Evolutionary conservation across 2,888 invertebrate species (phyloP).

Genomic region (Lochmaea capreae): DNA sequence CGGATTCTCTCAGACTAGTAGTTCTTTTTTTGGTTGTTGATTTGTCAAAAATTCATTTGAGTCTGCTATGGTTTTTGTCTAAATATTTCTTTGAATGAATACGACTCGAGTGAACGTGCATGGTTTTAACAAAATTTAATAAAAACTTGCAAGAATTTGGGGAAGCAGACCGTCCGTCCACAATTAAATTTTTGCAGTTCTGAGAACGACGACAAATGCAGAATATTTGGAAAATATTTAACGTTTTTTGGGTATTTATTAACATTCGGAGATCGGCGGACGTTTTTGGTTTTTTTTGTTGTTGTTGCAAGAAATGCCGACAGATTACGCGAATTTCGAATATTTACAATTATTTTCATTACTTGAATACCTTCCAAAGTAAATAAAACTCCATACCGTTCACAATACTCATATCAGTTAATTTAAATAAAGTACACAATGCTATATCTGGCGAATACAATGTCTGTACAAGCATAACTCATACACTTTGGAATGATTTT

Average conservation of each 20-base stretch:
- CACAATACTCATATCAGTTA: background rate
- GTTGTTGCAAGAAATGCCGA: background rate
- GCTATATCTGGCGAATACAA: background rate
- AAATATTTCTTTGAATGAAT: conserved; percentile 61
- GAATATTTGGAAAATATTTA: conserved; percentile 46
- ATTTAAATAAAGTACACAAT: background rate
- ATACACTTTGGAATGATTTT: background rate
- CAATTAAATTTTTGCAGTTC: conserved; percentile 57
- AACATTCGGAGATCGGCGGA: conserved; percentile 25
- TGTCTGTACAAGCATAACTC: background rate
- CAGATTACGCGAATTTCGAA: conserved; percentile 11
- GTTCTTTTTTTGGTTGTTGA: conserved; percentile 41
- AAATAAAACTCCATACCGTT: too few relatives aligned
- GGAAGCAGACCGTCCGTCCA: conserved; percentile 48
- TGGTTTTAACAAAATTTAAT: conserved; percentile 59
- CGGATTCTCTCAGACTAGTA: conserved; percentile 32
- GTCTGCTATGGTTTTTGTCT: conserved; percentile 58
- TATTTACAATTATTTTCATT: background rate
- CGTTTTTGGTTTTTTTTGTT: conserved; percentile 12
- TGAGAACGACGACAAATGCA: conserved; percentile 48
- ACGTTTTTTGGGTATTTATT: conserved; percentile 40
- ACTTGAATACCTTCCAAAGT: background rate
- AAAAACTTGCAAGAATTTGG: conserved; percentile 58
- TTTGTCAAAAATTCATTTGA: conserved; percentile 58
- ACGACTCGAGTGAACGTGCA: conserved; percentile 54